Conservation (phyloP, 2,797 vertebrate species). For the Ataeniobius toweri region DNA sequence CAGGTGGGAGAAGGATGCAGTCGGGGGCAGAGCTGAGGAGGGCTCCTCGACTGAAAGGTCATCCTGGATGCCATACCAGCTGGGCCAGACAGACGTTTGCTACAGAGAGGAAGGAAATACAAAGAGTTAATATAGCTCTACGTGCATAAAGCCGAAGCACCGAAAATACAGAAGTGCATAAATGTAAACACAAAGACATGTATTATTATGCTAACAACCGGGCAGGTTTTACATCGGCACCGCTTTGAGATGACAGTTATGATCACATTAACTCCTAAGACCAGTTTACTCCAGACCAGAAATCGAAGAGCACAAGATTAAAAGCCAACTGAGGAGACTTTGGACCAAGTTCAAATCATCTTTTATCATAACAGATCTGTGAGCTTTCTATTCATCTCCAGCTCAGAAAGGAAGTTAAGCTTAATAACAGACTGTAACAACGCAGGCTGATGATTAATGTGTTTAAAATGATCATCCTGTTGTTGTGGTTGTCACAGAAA, state of each 20-base stretch:
- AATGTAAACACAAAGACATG: not conserved
- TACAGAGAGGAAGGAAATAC: constrained; percentile 27
- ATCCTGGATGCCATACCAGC: constrained; percentile 85
- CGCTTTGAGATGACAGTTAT: not conserved
- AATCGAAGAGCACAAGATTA: not conserved
- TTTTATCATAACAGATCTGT: too few relatives aligned
- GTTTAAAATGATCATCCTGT: constrained; percentile 24
- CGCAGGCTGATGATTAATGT: constrained; percentile 22
- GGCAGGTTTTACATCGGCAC: constrained; percentile 4
- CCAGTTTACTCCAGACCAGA: too few relatives aligned
- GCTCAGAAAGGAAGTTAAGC: not conserved
- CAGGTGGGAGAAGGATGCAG: constrained; percentile 82
- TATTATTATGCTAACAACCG: not conserved
- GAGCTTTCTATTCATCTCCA: not conserved
- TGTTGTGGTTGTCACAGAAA: constrained; percentile 26
- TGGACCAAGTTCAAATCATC: too few relatives aligned
- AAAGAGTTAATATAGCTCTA: not conserved
- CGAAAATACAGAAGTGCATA: not conserved
- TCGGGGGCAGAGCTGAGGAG: constrained; percentile 78
- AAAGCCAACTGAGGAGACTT: too few relatives aligned
- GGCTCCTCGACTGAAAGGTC: constrained; percentile 83
- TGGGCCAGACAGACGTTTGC: constrained; percentile 85
- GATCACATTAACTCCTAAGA: not conserved
- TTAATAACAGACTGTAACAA: constrained; percentile 14
- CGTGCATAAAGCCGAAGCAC: constrained; percentile 18